These are phyloP conservation scores for Harpagus bidentatus DNA, from an alignment of 2,113 vertebrate genomes.

Conservation along the genomic window DNA sequence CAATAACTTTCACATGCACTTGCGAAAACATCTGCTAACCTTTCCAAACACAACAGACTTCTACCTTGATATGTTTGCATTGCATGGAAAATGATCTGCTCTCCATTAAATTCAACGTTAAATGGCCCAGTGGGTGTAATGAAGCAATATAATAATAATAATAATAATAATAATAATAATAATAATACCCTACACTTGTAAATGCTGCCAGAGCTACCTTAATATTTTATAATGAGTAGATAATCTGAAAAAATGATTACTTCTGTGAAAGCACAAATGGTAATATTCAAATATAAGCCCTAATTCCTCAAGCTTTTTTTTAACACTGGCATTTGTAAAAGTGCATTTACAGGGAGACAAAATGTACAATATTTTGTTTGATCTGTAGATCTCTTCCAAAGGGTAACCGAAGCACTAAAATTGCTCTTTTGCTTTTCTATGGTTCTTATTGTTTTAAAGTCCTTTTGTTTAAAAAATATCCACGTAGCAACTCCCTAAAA, in stretches of 20 bases:
- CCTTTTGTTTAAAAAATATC: neutral
- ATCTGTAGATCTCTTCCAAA: neutral
- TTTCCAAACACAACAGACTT: constrained; percentile 30
- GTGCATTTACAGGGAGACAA: neutral
- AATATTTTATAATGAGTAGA: constrained; percentile 42
- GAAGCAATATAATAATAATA: constrained; percentile 22
- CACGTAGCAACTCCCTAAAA: neutral
- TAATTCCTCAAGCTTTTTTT: neutral
- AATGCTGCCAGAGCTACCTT: constrained; percentile 41
- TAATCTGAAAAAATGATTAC: constrained; percentile 45
- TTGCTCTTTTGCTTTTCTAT: neutral
- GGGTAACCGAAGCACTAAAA: neutral
- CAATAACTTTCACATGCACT: neutral
- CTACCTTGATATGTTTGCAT: constrained; percentile 41
- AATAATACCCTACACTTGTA: neutral
- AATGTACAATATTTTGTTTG: neutral
- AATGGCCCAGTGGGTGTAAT: constrained; percentile 52
- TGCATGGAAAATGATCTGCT: constrained; percentile 53
- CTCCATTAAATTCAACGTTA: constrained; percentile 56
- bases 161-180: neutral
- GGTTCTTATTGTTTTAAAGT: neutral
- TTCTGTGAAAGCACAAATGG: constrained; percentile 39
- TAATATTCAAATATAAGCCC: neutral
- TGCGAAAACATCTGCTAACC: constrained; percentile 39
- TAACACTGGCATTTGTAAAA: neutral